Percentiles rank a stretch among this genome's conserved stretches.
These are phyloP conservation scores for Nasua narica DNA, from an alignment of 2,797 vertebrate species.

Conservation along the genomic window DNA sequence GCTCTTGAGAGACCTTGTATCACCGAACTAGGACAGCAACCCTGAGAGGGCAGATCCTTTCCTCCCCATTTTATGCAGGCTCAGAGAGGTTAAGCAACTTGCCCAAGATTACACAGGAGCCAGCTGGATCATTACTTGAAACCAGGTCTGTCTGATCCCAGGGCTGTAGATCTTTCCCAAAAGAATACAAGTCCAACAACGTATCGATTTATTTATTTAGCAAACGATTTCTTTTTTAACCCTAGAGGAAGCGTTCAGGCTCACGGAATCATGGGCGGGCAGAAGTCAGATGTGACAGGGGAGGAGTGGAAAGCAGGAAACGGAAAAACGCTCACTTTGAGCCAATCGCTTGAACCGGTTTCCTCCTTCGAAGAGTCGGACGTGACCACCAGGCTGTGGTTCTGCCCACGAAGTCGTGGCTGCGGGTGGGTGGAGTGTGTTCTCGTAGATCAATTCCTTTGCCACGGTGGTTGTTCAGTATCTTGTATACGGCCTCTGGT, in stretches of 20 bases:
- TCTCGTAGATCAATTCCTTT: neutral
- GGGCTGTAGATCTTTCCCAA: neutral
- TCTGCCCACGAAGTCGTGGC: neutral
- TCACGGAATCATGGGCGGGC: neutral
- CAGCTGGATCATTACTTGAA: neutral
- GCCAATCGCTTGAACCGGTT: neutral
- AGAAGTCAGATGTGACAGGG: constrained; percentile 4
- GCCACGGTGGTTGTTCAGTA: neutral
- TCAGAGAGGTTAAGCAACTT: neutral
- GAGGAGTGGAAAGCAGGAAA: neutral
- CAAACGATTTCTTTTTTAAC: neutral
- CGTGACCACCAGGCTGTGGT: neutral
- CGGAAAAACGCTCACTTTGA: neutral
- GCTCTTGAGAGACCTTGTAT: constrained; percentile 31
- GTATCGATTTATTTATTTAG: neutral
- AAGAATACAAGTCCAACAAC: neutral
- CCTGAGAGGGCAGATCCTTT: neutral
- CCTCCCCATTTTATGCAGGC: neutral
- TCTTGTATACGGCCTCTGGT: neutral
- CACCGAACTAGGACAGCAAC: neutral
- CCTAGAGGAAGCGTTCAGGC: neutral
- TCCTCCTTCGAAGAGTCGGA: constrained; percentile 10
- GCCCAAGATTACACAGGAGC: neutral
- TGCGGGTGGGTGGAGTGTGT: neutral
- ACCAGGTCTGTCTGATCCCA: neutral